A percentile compares a stretch with the other conserved stretches of the same genome.
Conservation (phyloP, 1,140 invertebrate genomes). For the Plutomurus gul region DNA sequence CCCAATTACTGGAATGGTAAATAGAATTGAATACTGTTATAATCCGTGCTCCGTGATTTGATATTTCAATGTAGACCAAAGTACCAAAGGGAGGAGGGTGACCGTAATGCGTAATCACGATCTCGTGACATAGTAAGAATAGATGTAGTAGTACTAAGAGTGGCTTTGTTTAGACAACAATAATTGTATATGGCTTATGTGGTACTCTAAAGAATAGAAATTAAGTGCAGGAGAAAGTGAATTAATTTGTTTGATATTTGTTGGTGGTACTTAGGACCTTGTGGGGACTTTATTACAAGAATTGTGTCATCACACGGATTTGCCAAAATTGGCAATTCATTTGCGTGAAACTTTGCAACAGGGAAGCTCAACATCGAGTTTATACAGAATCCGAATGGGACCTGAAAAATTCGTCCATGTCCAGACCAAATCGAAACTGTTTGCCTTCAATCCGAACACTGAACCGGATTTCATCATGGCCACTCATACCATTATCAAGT, state of each 20-base stretch:
- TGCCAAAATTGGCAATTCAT: slow-evolving; percentile 71
- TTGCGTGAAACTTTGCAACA: slow-evolving; percentile 73
- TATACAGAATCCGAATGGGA: slow-evolving; percentile 76
- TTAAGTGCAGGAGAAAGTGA: not conserved
- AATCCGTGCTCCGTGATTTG: no score
- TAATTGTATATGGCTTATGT: no score
- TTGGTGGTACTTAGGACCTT: slow-evolving; percentile 61
- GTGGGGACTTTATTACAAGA: slow-evolving; percentile 74
- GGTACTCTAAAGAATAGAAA: no score
- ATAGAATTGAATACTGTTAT: no score
- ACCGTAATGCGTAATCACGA: no score
- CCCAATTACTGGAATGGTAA: no score
- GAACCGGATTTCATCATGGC: slow-evolving; percentile 89
- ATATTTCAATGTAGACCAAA: no score
- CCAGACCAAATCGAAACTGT: slow-evolving; percentile 84
- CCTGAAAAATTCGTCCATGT: slow-evolving; percentile 80
- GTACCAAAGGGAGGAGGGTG: no score
- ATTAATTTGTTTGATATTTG: not conserved
- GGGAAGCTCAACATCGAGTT: slow-evolving; percentile 70
- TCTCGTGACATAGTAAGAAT: no score
- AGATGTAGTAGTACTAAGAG: no score
- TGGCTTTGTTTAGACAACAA: no score
- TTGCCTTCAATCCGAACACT: slow-evolving; percentile 69
- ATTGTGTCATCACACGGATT: slow-evolving; percentile 74
- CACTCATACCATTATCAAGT: slow-evolving; percentile 78